Evolutionary conservation across 2,888 invertebrate genomes (phyloP), one percentile per base, ranked within the genome.

Genomic region (Athetis lepigone): DNA sequence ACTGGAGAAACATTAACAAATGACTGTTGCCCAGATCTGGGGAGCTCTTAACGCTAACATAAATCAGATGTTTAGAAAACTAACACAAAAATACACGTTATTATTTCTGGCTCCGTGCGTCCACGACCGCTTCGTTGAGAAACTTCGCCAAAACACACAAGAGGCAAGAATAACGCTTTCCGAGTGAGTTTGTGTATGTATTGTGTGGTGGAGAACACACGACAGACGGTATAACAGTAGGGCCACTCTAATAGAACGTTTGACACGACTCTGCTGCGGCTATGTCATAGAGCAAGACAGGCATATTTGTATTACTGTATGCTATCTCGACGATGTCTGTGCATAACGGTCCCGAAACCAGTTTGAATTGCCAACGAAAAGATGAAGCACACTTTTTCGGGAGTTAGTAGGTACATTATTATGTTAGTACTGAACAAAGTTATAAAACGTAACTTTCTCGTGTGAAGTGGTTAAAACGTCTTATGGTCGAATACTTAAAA

Each of bases 11-110:
- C 76, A 46, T 59, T 66, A 60, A 63, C 49, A 65, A 71, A 77
- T 72, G 55, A 51, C 46, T 66, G 50, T 61, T 77, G 60, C 56
- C 45, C 61, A 72, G 45, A 50, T 27, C 73, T 50, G 51, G 46
- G 18, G 36, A 43, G 47, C 62, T 71, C 57, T 43, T 67, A 58
- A 33, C 60, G 50, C 54, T 39, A 39, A 69, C 55, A 75, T 77
- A 74, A 75, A 74, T 75, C 75, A 69, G 64, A 61, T 61, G 70
- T 52, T 61, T 46, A 61, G 33, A 56, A 72, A 61, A 77, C 43
- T 39, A 61, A 61, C 49, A 33, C 19, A 57, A 72, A 67, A 72
- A 75, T 73, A 67, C 42, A 50, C 46, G n/a, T 21, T 74, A 69
- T 69, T 78, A 78, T 75, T 78, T 52, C 60, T 74, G 61, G 64